phyloP scores from a whole-genome alignment of 2,113 vertebrate genomes.

The Datnioides undecimradiatus region DNA sequence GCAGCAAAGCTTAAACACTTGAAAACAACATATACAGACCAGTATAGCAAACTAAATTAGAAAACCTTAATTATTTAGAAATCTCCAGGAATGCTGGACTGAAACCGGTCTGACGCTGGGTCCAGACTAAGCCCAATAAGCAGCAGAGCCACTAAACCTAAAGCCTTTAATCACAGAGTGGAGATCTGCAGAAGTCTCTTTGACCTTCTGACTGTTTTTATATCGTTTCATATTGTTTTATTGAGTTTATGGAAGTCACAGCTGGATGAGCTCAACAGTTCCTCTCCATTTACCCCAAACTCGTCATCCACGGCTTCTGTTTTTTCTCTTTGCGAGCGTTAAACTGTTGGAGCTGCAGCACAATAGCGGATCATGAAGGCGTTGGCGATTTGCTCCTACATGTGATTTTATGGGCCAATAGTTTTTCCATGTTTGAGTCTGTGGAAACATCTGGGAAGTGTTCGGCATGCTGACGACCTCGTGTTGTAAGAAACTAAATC shows the following conservation, averaged over 20 bases:
- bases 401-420: slow-evolving; percentile 17
- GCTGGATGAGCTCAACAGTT: slow-evolving; percentile 29
- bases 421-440: slow-evolving; percentile 10
- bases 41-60: too few species aligned
- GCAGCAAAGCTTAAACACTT: not conserved
- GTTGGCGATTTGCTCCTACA: not conserved
- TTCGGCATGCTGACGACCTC: not conserved
- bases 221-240: not conserved
- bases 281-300: not conserved
- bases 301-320: not conserved
- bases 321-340: slow-evolving; percentile 4
- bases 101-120: not conserved
- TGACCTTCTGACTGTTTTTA: slow-evolving; percentile 29
- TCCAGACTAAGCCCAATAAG: not conserved
- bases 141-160: not conserved
- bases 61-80: not conserved
- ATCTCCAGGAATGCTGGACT: not conserved
- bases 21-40: too few species aligned
- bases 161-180: slow-evolving; percentile 10
- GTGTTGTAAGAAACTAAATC: not conserved
- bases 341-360: not conserved
- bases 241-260: slow-evolving; percentile 28
- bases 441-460: not conserved
- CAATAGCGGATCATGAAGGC: not conserved
- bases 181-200: slow-evolving; percentile 16